Conservation (phyloP, 2,113 vertebrate species). For the Myotis yumanensis region DNA sequence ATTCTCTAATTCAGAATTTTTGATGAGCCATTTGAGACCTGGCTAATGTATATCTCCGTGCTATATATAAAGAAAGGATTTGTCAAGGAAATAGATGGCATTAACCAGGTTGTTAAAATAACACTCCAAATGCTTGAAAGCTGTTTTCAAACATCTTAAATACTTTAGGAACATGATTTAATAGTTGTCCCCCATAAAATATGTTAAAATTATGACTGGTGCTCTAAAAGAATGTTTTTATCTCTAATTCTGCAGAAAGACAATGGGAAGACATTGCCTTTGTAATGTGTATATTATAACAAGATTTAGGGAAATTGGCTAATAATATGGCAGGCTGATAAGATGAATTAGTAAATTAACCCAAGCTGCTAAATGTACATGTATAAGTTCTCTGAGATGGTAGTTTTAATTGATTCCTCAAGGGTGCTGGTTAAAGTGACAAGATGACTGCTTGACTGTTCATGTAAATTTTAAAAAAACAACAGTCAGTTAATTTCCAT, state of each 20-base stretch:
- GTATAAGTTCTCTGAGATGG: conserved; percentile 65
- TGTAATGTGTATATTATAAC: conserved; percentile 78
- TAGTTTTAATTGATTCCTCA: conserved; percentile 65
- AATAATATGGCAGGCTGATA: conserved; percentile 77
- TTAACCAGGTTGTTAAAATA: conserved; percentile 45
- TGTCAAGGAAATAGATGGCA: conserved; percentile 40
- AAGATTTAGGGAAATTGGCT: conserved; percentile 80
- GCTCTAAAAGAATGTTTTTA: not conserved
- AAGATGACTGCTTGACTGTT: conserved; percentile 73
- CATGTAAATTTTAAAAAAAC: conserved; percentile 67
- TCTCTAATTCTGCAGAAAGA: conserved; percentile 41
- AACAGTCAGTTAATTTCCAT: not conserved
- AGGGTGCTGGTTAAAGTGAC: conserved; percentile 71
- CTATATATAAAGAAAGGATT: conserved; percentile 43
- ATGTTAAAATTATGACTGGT: not conserved
- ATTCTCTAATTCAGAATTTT: conserved; percentile 60
- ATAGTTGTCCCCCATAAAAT: conserved; percentile 33
- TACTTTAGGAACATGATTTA: conserved; percentile 25
- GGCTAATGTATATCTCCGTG: conserved; percentile 49
- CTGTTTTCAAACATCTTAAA: conserved; percentile 23
- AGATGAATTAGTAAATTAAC: conserved; percentile 78
- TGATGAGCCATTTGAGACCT: conserved; percentile 58
- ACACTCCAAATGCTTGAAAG: conserved; percentile 40
- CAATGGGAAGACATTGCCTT: conserved; percentile 60
- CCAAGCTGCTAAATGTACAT: conserved; percentile 72